Conservation (phyloP, 1,140 invertebrate species). For the Saccostrea echinata region DNA sequence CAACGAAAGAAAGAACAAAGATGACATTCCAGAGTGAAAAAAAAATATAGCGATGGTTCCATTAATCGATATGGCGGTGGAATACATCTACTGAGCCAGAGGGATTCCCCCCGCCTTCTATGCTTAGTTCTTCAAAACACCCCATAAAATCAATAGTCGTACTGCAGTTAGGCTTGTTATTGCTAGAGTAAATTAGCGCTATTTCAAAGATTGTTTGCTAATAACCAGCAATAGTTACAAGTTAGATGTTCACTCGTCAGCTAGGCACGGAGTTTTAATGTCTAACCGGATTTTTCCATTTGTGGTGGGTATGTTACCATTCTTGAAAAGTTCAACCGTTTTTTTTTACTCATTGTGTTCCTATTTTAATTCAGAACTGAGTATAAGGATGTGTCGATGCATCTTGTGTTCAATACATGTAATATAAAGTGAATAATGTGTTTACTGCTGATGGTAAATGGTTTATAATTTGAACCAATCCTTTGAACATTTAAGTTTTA, state of each 20-base stretch:
- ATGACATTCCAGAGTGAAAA: not conserved
- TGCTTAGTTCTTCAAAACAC: not conserved
- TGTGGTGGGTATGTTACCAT: not conserved
- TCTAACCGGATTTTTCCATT: not conserved
- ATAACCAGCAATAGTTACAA: not conserved
- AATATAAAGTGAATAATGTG: too few relatives aligned
- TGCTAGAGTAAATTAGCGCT: slow-evolving; percentile 24
- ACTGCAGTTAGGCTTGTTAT: slow-evolving; percentile 9
- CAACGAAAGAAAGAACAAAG: not conserved
- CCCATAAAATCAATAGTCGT: slow-evolving; percentile 18
- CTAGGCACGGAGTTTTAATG: not conserved
- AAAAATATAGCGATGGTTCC: not conserved
- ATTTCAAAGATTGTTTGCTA: not conserved
- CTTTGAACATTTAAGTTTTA: too few relatives aligned
- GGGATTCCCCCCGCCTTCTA: not conserved
- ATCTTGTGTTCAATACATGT: too few relatives aligned
- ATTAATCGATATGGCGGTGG: not conserved
- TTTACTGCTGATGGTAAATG: too few relatives aligned
- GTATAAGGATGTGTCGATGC: too few relatives aligned
- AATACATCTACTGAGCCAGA: not conserved
- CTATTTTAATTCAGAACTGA: too few relatives aligned
- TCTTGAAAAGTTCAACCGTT: not conserved
- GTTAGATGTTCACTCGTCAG: not conserved
- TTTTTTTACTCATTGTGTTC: not conserved
- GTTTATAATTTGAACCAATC: too few relatives aligned